Percentiles rank a stretch among this genome's conserved stretches.
Conservation (phyloP, 2,888 invertebrate species). For the Cryptocheilus praepositus region DNA sequence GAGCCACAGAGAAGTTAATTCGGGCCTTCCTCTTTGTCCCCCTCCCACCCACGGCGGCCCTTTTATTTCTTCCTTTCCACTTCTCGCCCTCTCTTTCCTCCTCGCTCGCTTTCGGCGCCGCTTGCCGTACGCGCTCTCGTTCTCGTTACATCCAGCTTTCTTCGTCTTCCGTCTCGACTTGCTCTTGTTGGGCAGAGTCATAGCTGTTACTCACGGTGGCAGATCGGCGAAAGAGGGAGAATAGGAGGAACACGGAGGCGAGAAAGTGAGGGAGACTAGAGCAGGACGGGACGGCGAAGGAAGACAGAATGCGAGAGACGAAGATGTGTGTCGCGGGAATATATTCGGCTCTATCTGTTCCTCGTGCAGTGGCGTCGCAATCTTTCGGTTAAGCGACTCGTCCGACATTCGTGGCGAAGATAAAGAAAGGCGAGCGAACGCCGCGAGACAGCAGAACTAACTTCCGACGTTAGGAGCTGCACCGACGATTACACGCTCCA, state of each 20-base stretch:
- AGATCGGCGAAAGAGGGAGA: slow-evolving; percentile 21
- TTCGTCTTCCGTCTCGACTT: slow-evolving; percentile 13
- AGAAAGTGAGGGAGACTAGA: slow-evolving; percentile 25
- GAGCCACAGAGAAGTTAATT: slow-evolving; percentile 59
- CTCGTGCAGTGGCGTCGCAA: slow-evolving; percentile 57
- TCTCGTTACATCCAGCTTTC: not conserved
- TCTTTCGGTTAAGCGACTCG: too few species aligned
- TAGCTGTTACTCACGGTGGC: slow-evolving; percentile 16
- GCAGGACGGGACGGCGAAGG: not conserved
- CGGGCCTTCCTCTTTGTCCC: slow-evolving; percentile 50
- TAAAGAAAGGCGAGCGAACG: too few species aligned
- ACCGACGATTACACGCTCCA: too few species aligned
- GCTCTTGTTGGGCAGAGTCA: slow-evolving; percentile 19
- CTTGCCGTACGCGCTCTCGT: slow-evolving; percentile 11
- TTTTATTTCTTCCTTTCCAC: slow-evolving; percentile 33
- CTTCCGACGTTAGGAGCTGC: too few species aligned
- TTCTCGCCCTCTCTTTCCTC: slow-evolving; percentile 26
- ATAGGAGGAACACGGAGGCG: slow-evolving; percentile 8
- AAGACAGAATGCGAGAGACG: slow-evolving; percentile 25
- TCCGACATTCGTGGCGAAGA: too few species aligned
- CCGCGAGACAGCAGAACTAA: not conserved
- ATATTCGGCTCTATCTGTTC: slow-evolving; percentile 62
- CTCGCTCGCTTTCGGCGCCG: slow-evolving; percentile 2
- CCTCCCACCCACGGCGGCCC: slow-evolving; percentile 17
- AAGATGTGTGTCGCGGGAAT: slow-evolving; percentile 23